Conservation (phyloP, 2,113 vertebrate species). For the Willisornis vidua region DNA sequence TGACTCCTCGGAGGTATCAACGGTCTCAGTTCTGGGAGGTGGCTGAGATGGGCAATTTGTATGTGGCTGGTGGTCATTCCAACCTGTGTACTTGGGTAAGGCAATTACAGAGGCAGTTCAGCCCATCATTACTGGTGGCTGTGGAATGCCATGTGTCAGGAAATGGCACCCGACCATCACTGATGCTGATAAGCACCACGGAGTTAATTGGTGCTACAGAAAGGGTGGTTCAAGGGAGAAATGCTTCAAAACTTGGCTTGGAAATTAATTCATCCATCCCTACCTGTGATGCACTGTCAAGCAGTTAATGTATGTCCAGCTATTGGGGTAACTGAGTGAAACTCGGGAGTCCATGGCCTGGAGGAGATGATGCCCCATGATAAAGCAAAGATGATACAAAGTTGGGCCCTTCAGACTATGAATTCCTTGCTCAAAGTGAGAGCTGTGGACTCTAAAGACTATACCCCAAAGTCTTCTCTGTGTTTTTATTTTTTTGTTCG, state of each 20-base stretch:
- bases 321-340: background rate
- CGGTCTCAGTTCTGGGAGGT: background rate
- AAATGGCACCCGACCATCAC: background rate
- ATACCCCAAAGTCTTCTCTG: background rate
- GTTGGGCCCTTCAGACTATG: background rate
- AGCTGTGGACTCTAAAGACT: background rate
- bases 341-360: background rate
- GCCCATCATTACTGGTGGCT: slow-evolving; percentile 2
- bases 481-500: too few species aligned
- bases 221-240: slow-evolving; percentile 26
- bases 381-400: background rate
- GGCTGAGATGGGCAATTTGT: background rate
- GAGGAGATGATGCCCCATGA: background rate
- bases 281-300: background rate
- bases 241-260: slow-evolving; percentile 1
- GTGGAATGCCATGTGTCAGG: slow-evolving; percentile 41
- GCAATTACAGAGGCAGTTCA: background rate
- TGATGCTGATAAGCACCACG: background rate
- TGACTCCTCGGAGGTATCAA: background rate
- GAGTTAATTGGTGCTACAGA: background rate
- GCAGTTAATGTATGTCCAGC: background rate
- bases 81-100: background rate
- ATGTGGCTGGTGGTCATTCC: background rate
- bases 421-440: background rate
- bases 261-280: slow-evolving; percentile 6